Conservation (phyloP, 23 tunicate genomes). For the Clavelina lepadiformis region DNA sequence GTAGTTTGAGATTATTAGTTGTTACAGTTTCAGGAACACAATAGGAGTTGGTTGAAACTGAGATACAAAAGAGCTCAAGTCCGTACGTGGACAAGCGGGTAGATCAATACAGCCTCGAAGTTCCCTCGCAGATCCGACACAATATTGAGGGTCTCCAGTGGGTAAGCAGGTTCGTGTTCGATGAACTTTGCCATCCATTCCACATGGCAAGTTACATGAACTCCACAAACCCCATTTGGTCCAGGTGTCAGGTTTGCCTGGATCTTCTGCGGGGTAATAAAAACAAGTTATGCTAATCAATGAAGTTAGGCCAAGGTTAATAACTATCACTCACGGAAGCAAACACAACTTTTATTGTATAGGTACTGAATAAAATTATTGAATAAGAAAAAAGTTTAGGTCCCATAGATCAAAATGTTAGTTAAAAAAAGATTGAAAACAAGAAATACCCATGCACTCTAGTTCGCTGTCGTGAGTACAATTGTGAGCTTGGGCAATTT, state of each 20-base stretch:
- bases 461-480: conserved; percentile 13
- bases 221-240: conserved; percentile 44
- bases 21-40: too few species aligned
- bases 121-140: conserved; percentile 23
- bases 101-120: conserved; percentile 18
- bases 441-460: conserved; percentile 20
- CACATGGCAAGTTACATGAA: conserved; percentile 34
- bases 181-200: conserved; percentile 9
- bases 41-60: not conserved
- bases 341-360: too few species aligned
- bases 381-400: too few species aligned
- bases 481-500: conserved; percentile 4
- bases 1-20: too few species aligned
- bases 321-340: too few species aligned
- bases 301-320: too few species aligned
- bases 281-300: too few species aligned
- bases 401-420: too few species aligned
- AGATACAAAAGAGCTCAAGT: not conserved
- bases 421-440: too few species aligned
- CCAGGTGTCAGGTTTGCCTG: conserved; percentile 46
- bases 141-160: conserved; percentile 3
- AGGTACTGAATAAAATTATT: too few species aligned
- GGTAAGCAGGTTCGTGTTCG: conserved; percentile 38
- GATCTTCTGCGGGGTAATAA: not conserved
- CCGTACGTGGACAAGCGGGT: conserved; percentile 38